Conservation (phyloP, 2,113 vertebrate species). For the Entelurus aequoreus region DNA sequence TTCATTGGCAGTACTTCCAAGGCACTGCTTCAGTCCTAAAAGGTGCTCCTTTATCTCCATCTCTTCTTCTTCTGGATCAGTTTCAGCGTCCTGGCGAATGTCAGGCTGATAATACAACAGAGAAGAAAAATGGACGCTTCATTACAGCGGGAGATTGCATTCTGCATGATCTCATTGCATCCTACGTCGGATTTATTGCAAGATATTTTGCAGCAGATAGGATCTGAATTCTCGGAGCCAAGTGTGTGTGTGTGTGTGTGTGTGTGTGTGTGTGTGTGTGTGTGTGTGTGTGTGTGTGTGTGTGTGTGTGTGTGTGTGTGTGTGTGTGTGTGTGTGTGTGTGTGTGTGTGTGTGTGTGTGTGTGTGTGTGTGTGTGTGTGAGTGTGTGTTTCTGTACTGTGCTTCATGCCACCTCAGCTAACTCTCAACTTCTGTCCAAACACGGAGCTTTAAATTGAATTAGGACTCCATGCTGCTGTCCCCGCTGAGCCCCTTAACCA, state of each 20-base stretch:
- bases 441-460: constrained; percentile 83
- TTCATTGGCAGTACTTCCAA: constrained; percentile 29
- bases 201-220: constrained; percentile 11
- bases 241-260: constrained; percentile 17
- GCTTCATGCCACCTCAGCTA: constrained; percentile 69
- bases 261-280: constrained; percentile 46
- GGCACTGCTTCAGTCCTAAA: constrained; percentile 6
- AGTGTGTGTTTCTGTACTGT: constrained; percentile 57
- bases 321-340: constrained; percentile 4
- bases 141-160: constrained; percentile 10
- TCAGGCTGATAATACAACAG: constrained; percentile 25
- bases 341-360: constrained; percentile 36
- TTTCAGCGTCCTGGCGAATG: constrained; percentile 26
- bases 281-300: constrained; percentile 34
- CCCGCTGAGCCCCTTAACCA: constrained; percentile 75
- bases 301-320: neutral
- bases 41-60: constrained; percentile 31
- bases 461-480: constrained; percentile 80
- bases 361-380: constrained; percentile 28
- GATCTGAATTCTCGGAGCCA: neutral
- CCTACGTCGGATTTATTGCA: constrained; percentile 14
- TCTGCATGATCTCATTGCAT: constrained; percentile 22
- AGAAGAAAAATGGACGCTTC: constrained; percentile 22
- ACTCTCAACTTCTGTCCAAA: constrained; percentile 83
- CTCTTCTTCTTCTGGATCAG: constrained; percentile 46